A percentile compares a stretch with the other conserved stretches of the same genome.
These are phyloP conservation scores for Aviceda subcristata DNA, from an alignment of 2,113 vertebrate genomes.

Conservation along the genomic window DNA sequence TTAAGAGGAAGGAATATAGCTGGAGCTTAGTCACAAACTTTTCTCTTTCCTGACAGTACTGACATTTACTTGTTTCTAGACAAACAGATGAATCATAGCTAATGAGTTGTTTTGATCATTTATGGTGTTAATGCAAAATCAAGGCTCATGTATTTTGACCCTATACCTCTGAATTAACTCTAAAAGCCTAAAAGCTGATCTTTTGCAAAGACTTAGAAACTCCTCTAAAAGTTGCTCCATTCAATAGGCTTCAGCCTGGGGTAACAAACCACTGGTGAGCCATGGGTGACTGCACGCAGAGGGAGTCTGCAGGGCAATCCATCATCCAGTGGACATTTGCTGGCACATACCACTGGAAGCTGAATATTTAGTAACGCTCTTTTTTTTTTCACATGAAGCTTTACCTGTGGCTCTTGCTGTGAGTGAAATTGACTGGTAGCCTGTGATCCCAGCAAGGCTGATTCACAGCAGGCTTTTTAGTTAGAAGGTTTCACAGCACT, in stretches of 20 bases:
- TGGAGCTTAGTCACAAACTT: neutral
- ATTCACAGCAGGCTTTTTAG: neutral
- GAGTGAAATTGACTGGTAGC: neutral
- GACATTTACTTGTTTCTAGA: slow-evolving; percentile 29
- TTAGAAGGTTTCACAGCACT: neutral
- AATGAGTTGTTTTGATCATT: neutral
- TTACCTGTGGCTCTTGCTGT: neutral
- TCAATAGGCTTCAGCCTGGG: neutral
- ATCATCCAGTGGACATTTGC: neutral
- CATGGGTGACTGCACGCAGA: neutral
- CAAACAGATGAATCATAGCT: slow-evolving; percentile 6
- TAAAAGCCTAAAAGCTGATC: neutral
- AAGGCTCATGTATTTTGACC: neutral
- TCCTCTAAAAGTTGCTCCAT: neutral
- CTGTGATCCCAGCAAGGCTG: neutral
- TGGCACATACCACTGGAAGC: neutral
- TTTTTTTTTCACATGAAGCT: neutral
- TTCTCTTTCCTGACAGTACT: neutral
- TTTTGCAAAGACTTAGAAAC: neutral
- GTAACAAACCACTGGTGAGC: neutral
- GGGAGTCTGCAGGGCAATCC: neutral
- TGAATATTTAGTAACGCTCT: neutral
- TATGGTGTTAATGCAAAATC: neutral
- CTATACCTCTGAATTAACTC: neutral
- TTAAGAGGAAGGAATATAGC: neutral